phyloP scores from a whole-genome alignment of 1,140 invertebrate genomes.

The Solen grandis region DNA sequence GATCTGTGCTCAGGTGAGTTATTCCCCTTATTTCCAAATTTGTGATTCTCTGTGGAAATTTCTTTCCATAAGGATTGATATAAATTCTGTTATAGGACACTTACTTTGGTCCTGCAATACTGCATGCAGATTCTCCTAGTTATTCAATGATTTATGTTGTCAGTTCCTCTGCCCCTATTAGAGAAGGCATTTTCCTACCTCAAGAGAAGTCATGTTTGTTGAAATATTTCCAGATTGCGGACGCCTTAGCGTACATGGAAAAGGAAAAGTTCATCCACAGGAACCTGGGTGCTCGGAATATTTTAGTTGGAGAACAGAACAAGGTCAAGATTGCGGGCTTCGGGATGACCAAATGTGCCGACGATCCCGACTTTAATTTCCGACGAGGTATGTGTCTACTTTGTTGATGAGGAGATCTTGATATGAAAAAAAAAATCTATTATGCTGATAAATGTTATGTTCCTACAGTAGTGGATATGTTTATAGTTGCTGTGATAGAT shows the following conservation, averaged over 20 bases:
- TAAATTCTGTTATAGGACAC: too few species aligned
- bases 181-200: too few species aligned
- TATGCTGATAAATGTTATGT: background rate
- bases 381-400: conserved; percentile 93
- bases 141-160: too few species aligned
- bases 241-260: conserved; percentile 97
- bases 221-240: conserved; percentile 81
- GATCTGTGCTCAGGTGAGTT: conserved; percentile 75
- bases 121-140: too few species aligned
- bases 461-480: background rate
- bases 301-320: conserved; percentile 97
- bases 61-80: too few species aligned
- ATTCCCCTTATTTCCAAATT: too few species aligned
- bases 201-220: too few species aligned
- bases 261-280: conserved; percentile 87
- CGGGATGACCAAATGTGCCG: conserved; percentile 96
- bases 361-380: conserved; percentile 98
- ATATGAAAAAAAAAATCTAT: background rate
- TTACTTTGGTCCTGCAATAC: too few species aligned
- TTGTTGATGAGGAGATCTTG: too few species aligned
- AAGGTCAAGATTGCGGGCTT: conserved; percentile 96
- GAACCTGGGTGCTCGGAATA: conserved; percentile 82
- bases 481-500: background rate
- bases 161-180: too few species aligned
- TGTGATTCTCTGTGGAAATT: too few species aligned